Evolutionary conservation across 2,113 vertebrate genomes (phyloP).

Genomic region (Euleptes europaea): DNA sequence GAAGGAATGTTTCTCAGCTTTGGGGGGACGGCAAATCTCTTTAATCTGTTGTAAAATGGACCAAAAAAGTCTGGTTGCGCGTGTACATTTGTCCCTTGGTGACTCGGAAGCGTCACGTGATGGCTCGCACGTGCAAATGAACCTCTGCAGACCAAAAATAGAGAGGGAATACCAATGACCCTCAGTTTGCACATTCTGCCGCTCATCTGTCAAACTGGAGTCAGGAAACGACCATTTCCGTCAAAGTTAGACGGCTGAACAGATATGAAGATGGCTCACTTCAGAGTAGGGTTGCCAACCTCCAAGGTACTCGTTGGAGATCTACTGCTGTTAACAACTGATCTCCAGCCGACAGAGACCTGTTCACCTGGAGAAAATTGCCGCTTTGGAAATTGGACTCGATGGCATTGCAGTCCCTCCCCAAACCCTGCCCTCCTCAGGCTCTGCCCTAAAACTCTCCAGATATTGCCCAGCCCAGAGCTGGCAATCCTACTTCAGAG

Average conservation of each 20-base stretch:
- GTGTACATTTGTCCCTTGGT: neutral
- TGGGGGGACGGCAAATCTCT: slow-evolving; percentile 42
- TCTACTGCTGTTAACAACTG: too few species aligned
- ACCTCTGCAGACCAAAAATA: too few species aligned
- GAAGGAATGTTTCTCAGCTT: slow-evolving; percentile 11
- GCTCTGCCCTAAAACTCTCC: too few species aligned
- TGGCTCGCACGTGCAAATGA: neutral
- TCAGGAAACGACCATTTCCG: neutral
- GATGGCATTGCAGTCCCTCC: too few species aligned
- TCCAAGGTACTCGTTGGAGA: too few species aligned
- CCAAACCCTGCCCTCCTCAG: too few species aligned
- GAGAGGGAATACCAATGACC: neutral
- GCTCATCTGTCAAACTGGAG: neutral
- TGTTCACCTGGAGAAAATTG: too few species aligned
- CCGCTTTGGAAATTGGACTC: too few species aligned
- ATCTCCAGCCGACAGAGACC: too few species aligned
- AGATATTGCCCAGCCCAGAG: too few species aligned
- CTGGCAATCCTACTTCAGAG: too few species aligned
- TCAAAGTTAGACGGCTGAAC: slow-evolving; percentile 15
- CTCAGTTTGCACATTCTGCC: neutral
- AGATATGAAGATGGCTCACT: slow-evolving; percentile 21
- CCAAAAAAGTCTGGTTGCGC: slow-evolving; percentile 29
- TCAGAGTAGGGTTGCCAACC: too few species aligned
- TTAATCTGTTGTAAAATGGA: slow-evolving; percentile 57
- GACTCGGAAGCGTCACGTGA: neutral